Evolutionary conservation across 2,113 vertebrate species (phyloP).

Genomic region (Procavia capensis): DNA sequence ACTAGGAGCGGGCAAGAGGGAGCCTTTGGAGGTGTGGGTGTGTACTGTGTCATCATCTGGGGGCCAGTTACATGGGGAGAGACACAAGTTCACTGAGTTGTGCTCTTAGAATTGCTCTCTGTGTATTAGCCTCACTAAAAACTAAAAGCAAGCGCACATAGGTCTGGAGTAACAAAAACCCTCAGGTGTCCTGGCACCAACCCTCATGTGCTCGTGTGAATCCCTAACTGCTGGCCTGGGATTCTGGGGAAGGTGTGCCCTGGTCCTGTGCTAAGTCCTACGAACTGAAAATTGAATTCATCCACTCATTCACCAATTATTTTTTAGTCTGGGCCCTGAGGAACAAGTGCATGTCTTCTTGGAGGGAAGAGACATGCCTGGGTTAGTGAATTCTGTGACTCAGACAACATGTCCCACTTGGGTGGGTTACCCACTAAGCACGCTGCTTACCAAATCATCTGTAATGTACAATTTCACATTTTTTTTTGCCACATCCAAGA

Average conservation of each 20-base stretch:
- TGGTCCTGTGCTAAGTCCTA: neutral
- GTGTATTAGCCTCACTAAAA: neutral
- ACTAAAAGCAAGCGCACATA: neutral
- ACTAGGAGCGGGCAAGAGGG: neutral
- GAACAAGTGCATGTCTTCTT: too few species aligned
- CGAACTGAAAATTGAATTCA: neutral
- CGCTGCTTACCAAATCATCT: too few species aligned
- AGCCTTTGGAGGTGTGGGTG: accelerated
- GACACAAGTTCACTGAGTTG: accelerated
- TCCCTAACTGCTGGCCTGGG: neutral
- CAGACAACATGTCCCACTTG: neutral
- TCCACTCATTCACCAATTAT: neutral
- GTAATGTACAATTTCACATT: too few species aligned
- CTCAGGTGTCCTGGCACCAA: neutral
- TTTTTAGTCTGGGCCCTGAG: neutral
- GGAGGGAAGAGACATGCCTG: neutral
- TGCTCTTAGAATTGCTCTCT: neutral
- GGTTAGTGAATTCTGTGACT: accelerated
- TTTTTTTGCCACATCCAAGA: too few species aligned
- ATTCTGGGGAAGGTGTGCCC: neutral
- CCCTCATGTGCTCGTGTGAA: accelerated
- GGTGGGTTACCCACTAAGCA: too few species aligned
- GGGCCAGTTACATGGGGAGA: accelerated
- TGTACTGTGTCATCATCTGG: accelerated
- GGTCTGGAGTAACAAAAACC: neutral